Evolutionary conservation across 2,113 vertebrate genomes (phyloP), one percentile per base, ranked within the genome.

Genomic region (Scatophagus argus): DNA sequence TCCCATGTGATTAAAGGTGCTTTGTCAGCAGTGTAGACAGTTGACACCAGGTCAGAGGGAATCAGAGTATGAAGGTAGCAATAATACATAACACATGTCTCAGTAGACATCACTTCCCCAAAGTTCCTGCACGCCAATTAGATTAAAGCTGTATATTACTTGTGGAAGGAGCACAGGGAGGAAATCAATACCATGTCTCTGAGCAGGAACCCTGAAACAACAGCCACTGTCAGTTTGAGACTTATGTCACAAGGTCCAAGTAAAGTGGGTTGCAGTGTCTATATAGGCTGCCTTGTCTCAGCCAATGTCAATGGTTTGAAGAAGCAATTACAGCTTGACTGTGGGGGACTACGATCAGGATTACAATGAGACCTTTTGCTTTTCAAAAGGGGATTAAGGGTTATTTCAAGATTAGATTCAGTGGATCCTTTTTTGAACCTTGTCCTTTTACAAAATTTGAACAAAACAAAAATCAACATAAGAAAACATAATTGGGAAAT

Each of bases 101-200:
- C 88, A 68, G 77, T 59, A 82, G 86, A 81, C 77, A 81, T 81
- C 76, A 66, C 73, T 88, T 76, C 66, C 49, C 64, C 61, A 81
- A 87, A 91, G 80, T 89, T 92, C 63, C 83, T 41, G 27, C 70
- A 58, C 74, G 27, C 66, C 90, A 90, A 92, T 93, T 93, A 90
- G 86, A 93, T 93, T 92, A 91, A 91, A 92, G 84, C 87, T 86
- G 80, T 90, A 89, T 89, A 90, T 93, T 88, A 90, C 89, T 78
- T 71, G 85, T 74, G 87, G 86, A 86, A 61, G 81, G 77, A 83
- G 74, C 66, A 65, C 62, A 31, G 77, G 71, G 58, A 89, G 71
- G 87, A 89, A 92, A 90, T 92, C 91, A 80, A 90, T 93, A 90
- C 43, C 16, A 61, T 59, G 84, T 87, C 90, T 92, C 84, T 79